Evolutionary conservation across 2,797 vertebrate species (phyloP).

Genomic region (Myotis vivesi): DNA sequence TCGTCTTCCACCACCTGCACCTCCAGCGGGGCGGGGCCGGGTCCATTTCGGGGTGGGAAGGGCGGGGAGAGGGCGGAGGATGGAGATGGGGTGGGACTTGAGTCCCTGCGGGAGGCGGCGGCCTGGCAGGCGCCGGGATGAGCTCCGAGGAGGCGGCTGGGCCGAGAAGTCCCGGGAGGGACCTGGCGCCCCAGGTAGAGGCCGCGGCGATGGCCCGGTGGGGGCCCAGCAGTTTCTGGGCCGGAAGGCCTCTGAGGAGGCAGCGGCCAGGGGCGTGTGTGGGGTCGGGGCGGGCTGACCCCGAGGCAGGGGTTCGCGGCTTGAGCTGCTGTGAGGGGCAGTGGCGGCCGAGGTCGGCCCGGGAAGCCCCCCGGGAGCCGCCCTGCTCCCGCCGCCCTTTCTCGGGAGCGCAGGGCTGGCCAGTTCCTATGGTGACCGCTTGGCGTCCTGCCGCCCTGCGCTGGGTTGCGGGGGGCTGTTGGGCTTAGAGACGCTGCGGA

Average conservation of each 20-base stretch:
- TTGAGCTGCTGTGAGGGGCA: background rate
- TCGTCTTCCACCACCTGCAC: background rate
- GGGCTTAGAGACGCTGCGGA: conserved; percentile 12
- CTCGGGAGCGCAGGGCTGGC: background rate
- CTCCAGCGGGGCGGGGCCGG: background rate
- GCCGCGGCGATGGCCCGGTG: background rate
- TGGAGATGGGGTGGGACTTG: background rate
- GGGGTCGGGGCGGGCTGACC: background rate
- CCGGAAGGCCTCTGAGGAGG: background rate
- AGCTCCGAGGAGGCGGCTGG: background rate
- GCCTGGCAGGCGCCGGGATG: background rate
- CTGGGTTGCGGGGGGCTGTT: background rate
- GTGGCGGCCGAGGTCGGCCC: background rate
- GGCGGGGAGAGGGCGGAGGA: conserved; percentile 45
- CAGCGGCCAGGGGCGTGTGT: background rate
- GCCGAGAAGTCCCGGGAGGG: background rate
- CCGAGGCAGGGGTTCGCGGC: background rate
- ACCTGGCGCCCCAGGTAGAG: conserved; percentile 52
- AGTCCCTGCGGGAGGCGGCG: accelerated
- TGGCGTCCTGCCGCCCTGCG: background rate
- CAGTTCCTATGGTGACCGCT: conserved; percentile 77
- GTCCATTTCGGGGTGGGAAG: background rate
- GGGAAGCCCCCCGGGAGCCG: background rate
- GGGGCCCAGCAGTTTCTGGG: background rate
- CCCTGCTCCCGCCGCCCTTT: background rate